These are phyloP conservation scores for Hirtodrosophila histrioides DNA, from an alignment of 2,888 invertebrate genomes.

Conservation along the genomic window DNA sequence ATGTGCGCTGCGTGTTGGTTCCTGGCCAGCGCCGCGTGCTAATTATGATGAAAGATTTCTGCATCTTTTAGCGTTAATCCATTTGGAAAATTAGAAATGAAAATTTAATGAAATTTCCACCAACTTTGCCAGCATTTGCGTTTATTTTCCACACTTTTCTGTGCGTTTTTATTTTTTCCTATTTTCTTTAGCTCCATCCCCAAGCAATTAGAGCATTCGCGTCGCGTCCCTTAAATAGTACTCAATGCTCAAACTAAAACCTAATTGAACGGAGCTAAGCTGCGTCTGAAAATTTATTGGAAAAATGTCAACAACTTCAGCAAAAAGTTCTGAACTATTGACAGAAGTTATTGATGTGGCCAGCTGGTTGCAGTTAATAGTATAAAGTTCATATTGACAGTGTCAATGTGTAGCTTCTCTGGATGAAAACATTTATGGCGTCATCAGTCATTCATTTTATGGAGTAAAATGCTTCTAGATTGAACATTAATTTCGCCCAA, in stretches of 20 bases:
- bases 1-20: slow-evolving; percentile 57
- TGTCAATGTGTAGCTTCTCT: slow-evolving; percentile 26
- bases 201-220: slow-evolving; percentile 43
- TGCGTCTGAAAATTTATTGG: slow-evolving; percentile 20
- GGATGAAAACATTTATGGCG: slow-evolving; percentile 53
- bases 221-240: slow-evolving; percentile 17
- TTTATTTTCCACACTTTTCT: slow-evolving; percentile 45
- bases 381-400: slow-evolving; percentile 45
- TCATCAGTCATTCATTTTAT: slow-evolving; percentile 76
- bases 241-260: slow-evolving; percentile 39
- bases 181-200: background rate
- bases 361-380: slow-evolving; percentile 30
- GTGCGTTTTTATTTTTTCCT: slow-evolving; percentile 8
- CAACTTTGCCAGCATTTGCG: slow-evolving; percentile 57
- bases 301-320: slow-evolving; percentile 20
- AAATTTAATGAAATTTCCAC: slow-evolving; percentile 80
- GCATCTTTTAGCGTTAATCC: slow-evolving; percentile 82
- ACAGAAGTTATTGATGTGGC: slow-evolving; percentile 29
- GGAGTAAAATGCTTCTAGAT: slow-evolving; percentile 55
- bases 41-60: slow-evolving; percentile 83
- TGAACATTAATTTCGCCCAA: slow-evolving; percentile 61
- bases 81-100: slow-evolving; percentile 83
- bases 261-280: slow-evolving; percentile 44
- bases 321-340: slow-evolving; percentile 35
- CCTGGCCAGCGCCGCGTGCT: slow-evolving; percentile 66